These are phyloP conservation scores for Aleiodes alternator DNA, from an alignment of 2,888 invertebrate genomes.

Conservation along the genomic window DNA sequence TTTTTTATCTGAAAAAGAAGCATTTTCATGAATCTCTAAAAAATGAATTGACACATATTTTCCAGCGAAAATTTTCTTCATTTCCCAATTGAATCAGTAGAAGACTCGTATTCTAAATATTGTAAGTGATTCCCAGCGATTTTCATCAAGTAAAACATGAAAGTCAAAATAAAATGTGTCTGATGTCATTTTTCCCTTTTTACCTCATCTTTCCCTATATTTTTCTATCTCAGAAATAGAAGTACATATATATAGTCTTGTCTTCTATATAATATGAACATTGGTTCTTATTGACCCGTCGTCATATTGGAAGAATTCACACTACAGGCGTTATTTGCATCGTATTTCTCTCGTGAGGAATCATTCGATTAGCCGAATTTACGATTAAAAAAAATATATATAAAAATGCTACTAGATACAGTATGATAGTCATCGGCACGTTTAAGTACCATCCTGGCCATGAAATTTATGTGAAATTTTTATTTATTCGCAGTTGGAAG, in stretches of 20 bases:
- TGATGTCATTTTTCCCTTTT: too few relatives aligned
- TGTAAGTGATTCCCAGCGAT: too few relatives aligned
- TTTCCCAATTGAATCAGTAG: too few relatives aligned
- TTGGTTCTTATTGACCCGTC: constrained; percentile 7
- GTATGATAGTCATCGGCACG: constrained; percentile 48
- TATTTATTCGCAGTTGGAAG: constrained; percentile 61
- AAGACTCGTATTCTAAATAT: too few relatives aligned
- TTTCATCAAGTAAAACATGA: too few relatives aligned
- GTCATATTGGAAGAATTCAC: constrained; percentile 17
- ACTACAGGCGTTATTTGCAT: not conserved
- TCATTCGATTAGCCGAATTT: too few relatives aligned
- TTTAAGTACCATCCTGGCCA: constrained; percentile 70
- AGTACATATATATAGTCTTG: constrained; percentile 1
- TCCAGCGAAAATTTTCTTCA: too few relatives aligned
- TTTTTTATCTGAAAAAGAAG: too few relatives aligned
- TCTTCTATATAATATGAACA: constrained; percentile 21
- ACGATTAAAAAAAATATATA: not conserved
- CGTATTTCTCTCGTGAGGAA: not conserved
- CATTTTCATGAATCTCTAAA: too few relatives aligned
- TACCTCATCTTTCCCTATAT: not conserved
- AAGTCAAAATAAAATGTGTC: too few relatives aligned
- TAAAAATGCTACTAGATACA: constrained; percentile 29
- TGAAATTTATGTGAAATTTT: constrained; percentile 56
- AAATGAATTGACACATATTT: too few relatives aligned
- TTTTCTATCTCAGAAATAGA: constrained; percentile 13